phyloP scores from a whole-genome alignment of 2,888 invertebrate genomes.

The Cephus rjabovi region DNA sequence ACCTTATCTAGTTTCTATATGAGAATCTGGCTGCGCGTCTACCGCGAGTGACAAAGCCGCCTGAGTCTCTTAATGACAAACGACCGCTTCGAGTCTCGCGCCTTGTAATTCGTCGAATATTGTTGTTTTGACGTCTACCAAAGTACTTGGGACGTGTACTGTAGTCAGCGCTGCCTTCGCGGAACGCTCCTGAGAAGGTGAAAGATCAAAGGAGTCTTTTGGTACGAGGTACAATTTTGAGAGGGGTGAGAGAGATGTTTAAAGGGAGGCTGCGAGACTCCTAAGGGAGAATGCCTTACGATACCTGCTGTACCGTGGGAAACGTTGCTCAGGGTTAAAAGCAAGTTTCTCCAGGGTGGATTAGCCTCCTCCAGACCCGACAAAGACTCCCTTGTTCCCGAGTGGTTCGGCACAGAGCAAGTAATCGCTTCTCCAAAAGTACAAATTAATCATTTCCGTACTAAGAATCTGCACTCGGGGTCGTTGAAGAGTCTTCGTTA shows the following conservation, averaged over 20 bases:
- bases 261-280: not conserved
- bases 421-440: not conserved
- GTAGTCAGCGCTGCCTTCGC: not conserved
- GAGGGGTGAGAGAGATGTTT: not conserved
- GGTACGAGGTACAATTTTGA: not conserved
- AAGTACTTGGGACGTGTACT: not conserved
- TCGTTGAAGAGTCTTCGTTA: not conserved
- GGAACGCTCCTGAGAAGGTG: not conserved
- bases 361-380: conserved; percentile 29
- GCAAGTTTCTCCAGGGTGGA: conserved; percentile 46
- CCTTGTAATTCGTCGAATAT: not conserved
- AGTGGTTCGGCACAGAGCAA: not conserved
- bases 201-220: not conserved
- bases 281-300: not conserved
- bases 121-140: not conserved
- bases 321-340: conserved; percentile 45
- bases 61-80: not conserved
- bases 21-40: not conserved
- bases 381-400: conserved; percentile 46
- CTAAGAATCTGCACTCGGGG: not conserved
- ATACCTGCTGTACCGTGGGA: conserved; percentile 59
- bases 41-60: not conserved
- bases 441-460: not conserved
- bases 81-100: not conserved
- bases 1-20: not conserved